Evolutionary conservation across 2,113 vertebrate species (phyloP).

Genomic region (Athene noctua): DNA sequence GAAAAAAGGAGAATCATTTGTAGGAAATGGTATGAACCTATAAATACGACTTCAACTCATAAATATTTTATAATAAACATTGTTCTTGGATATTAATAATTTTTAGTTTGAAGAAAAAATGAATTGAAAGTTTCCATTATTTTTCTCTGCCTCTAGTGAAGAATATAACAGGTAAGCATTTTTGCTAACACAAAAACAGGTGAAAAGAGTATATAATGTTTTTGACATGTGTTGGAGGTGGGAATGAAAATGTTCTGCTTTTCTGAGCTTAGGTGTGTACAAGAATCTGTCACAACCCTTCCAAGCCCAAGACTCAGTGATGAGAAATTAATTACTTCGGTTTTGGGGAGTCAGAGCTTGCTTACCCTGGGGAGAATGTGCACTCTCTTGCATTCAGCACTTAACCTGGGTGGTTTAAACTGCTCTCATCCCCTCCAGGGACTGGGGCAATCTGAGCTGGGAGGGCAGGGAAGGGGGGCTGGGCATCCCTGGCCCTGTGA

Average conservation of each 20-base stretch:
- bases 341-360: background rate
- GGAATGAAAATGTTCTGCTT: background rate
- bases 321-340: background rate
- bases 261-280: background rate
- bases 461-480: background rate
- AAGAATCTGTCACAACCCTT: background rate
- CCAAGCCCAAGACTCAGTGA: background rate
- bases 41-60: background rate
- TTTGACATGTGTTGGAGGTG: background rate
- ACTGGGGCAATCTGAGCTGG: background rate
- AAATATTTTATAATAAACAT: background rate
- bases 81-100: background rate
- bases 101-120: background rate
- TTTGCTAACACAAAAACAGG: background rate
- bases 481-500: background rate
- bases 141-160: background rate
- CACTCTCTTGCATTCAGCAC: background rate
- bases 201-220: background rate
- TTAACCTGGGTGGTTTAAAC: background rate
- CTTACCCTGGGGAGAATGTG: fast-evolving
- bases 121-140: background rate
- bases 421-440: background rate
- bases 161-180: background rate
- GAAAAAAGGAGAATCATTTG: background rate
- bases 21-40: background rate